A percentile compares a stretch with the other conserved stretches of the same genome.
Conservation (phyloP, 1,140 invertebrate genomes). For the Tetramorium parvispinum region DNA sequence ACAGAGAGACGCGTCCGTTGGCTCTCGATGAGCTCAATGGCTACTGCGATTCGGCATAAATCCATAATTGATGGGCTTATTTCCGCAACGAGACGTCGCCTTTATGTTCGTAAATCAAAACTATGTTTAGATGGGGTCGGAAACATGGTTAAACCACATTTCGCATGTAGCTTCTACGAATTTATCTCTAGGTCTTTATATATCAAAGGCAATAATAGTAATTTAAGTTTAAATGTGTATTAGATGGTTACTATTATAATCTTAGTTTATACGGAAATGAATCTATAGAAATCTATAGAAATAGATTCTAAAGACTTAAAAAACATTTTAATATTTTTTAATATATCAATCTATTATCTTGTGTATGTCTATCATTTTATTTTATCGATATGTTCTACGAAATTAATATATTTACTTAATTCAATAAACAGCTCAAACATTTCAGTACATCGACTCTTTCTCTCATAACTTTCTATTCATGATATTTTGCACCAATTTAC, state of each 20-base stretch:
- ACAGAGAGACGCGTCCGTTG: conserved; percentile 55
- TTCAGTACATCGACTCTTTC: conserved; percentile 8
- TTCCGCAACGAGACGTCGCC: conserved; percentile 38
- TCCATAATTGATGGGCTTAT: conserved; percentile 50
- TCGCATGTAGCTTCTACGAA: neutral
- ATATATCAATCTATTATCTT: neutral
- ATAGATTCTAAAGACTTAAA: neutral
- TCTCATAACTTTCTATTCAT: conserved; percentile 31
- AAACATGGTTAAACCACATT: neutral
- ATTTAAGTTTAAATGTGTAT: neutral
- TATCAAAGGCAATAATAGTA: neutral
- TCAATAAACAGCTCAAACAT: conserved; percentile 11
- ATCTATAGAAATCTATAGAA: neutral
- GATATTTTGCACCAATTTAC: conserved; percentile 57
- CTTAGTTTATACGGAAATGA: neutral
- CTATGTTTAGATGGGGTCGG: neutral
- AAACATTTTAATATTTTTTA: neutral
- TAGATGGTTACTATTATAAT: neutral
- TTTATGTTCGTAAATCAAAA: conserved; percentile 30
- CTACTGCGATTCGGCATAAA: conserved; percentile 49
- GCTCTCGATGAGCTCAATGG: conserved; percentile 50
- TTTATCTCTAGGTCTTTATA: neutral
- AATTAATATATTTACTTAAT: neutral
- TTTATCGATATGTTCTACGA: neutral
- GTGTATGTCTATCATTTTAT: neutral